Conservation (phyloP, 1,140 invertebrate genomes). For the Musca domestica region DNA sequence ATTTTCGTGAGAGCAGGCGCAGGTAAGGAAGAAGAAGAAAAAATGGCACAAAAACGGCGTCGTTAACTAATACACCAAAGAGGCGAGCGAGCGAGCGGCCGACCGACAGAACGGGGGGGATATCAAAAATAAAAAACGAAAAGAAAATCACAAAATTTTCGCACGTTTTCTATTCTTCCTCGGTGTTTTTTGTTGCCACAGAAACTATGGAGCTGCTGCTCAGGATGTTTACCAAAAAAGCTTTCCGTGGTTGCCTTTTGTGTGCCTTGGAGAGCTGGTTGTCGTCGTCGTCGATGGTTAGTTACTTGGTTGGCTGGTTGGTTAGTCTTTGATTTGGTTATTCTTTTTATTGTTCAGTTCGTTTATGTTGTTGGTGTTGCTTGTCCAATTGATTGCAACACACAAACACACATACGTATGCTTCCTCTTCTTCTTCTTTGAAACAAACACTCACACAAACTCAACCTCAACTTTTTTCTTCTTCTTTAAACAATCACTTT, state of each 20-base stretch:
- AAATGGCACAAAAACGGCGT: conserved; percentile 22
- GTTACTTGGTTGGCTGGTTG: neutral
- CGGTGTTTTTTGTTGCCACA: no score
- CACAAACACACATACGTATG: conserved; percentile 9
- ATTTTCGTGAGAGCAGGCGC: conserved; percentile 11
- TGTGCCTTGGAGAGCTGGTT: no score
- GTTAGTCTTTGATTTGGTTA: conserved; percentile 17
- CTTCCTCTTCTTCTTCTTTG: neutral
- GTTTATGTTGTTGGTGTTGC: conserved; percentile 5
- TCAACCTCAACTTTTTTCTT: conserved; percentile 13
- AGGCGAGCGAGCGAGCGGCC: no score
- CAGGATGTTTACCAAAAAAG: no score
- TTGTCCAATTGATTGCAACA: conserved; percentile 21
- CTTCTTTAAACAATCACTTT: conserved; percentile 3
- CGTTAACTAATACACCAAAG: conserved; percentile 7
- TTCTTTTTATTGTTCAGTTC: neutral
- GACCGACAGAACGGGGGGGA: no score
- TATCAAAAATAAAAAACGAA: neutral
- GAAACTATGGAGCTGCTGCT: no score
- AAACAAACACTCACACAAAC: conserved; percentile 13
- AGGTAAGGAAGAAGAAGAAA: conserved; percentile 13
- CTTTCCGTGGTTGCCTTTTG: neutral
- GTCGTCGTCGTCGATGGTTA: neutral
- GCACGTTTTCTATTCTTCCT: conserved; percentile 1
- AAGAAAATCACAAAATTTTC: conserved; percentile 12